Percentiles rank a stretch among this genome's conserved stretches.
Conservation (phyloP, 1,140 invertebrate species). For the Anadara kagoshimensis region DNA sequence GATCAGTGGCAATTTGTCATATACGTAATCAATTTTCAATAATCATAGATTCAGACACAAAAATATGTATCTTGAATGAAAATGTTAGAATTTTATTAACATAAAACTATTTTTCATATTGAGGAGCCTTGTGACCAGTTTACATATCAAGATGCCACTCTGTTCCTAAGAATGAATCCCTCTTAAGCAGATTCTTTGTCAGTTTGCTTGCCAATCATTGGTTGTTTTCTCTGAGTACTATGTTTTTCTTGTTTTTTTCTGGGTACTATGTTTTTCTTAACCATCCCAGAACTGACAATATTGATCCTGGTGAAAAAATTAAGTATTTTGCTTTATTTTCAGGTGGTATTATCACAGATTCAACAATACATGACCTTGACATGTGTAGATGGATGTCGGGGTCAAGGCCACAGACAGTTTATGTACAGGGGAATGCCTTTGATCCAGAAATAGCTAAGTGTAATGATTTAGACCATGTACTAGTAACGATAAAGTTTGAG, state of each 20-base stretch:
- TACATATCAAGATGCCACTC: too few species aligned
- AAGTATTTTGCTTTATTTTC: slow-evolving; percentile 62
- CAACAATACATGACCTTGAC: slow-evolving; percentile 84
- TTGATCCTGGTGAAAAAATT: background rate
- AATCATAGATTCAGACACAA: too few species aligned
- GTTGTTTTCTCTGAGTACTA: too few species aligned
- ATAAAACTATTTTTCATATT: background rate
- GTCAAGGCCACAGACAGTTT: slow-evolving; percentile 78
- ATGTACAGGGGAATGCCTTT: slow-evolving; percentile 74
- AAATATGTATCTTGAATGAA: too few species aligned
- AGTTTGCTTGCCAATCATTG: too few species aligned
- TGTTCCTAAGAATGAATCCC: too few species aligned
- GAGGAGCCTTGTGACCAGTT: background rate
- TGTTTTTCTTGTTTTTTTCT: too few species aligned
- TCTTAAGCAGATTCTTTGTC: too few species aligned
- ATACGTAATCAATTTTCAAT: too few species aligned
- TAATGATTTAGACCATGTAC: slow-evolving; percentile 81
- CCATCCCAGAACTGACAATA: background rate
- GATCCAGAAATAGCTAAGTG: slow-evolving; percentile 79
- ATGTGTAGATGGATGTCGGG: slow-evolving; percentile 79
- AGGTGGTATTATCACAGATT: slow-evolving; percentile 85
- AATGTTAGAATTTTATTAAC: background rate
- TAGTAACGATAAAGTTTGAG: slow-evolving; percentile 78
- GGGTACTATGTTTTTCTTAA: too few species aligned
- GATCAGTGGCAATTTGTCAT: too few species aligned